Conservation (phyloP, 2,113 vertebrate genomes). For the Mionectes macconnelli region DNA sequence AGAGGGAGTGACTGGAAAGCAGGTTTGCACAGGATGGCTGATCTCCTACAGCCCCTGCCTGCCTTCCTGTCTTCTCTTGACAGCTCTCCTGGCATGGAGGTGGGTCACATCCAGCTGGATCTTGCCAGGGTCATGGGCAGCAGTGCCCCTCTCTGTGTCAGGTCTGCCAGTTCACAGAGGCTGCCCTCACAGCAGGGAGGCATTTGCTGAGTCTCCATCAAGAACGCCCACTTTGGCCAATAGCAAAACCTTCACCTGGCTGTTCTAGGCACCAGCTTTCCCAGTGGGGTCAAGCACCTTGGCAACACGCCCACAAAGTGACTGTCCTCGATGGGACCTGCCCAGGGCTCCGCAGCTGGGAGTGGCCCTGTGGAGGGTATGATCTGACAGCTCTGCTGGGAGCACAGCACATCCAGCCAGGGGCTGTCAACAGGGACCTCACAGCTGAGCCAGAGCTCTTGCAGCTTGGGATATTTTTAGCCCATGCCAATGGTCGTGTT, state of each 20-base stretch:
- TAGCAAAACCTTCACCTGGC: background rate
- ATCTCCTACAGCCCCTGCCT: background rate
- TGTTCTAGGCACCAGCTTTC: background rate
- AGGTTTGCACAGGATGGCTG: background rate
- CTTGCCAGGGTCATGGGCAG: background rate
- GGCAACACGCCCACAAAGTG: background rate
- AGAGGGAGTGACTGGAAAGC: conserved; percentile 75
- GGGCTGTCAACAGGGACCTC: background rate
- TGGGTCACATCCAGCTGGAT: background rate
- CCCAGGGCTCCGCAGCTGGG: background rate
- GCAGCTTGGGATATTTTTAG: background rate
- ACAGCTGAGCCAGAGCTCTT: background rate
- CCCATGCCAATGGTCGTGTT: background rate
- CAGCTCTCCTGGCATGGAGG: background rate
- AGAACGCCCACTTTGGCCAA: background rate
- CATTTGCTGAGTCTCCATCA: accelerated
- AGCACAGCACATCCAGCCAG: background rate
- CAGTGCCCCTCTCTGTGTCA: background rate
- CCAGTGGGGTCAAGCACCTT: background rate
- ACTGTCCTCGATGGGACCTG: accelerated
- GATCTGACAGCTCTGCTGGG: background rate
- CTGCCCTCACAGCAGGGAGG: background rate
- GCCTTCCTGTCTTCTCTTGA: accelerated
- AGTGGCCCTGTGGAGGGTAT: background rate
- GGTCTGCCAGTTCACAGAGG: background rate